phyloP scores from a whole-genome alignment of 2,113 vertebrate genomes.

The Arvicanthis niloticus region DNA sequence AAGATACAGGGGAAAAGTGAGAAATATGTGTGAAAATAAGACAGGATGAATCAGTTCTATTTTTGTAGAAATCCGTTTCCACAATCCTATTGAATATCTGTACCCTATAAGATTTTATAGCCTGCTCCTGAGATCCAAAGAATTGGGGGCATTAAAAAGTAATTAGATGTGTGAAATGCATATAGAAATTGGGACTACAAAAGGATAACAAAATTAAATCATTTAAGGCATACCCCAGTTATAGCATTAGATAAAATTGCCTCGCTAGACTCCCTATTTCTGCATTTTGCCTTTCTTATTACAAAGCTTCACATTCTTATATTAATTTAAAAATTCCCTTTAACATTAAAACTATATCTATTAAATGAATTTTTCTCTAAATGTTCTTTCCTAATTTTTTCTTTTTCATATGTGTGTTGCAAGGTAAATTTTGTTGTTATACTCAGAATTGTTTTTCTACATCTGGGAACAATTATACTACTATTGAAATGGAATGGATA shows the following conservation, averaged over 20 bases:
- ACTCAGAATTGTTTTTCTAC: not conserved
- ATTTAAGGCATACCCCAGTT: conserved; percentile 48
- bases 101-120: not conserved
- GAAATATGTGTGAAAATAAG: not conserved
- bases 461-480: not conserved
- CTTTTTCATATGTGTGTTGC: not conserved
- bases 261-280: conserved; percentile 13
- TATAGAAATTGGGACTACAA: conserved; percentile 31
- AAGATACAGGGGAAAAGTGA: not conserved
- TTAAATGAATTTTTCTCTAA: not conserved
- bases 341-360: not conserved
- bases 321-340: conserved; percentile 18
- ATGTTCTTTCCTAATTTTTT: not conserved
- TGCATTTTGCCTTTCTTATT: conserved; percentile 22
- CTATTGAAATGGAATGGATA: not conserved
- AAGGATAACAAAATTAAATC: conserved; percentile 64
- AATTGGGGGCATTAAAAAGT: conserved; percentile 38
- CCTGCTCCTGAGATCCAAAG: not conserved
- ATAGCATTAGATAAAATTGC: conserved; percentile 45
- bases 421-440: conserved; percentile 4
- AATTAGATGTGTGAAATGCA: conserved; percentile 63
- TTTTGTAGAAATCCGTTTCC: not conserved
- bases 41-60: not conserved
- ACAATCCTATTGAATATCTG: not conserved
- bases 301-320: conserved; percentile 20